phyloP scores from a whole-genome alignment of 2,797 vertebrate genomes.

The Momotus momota region DNA sequence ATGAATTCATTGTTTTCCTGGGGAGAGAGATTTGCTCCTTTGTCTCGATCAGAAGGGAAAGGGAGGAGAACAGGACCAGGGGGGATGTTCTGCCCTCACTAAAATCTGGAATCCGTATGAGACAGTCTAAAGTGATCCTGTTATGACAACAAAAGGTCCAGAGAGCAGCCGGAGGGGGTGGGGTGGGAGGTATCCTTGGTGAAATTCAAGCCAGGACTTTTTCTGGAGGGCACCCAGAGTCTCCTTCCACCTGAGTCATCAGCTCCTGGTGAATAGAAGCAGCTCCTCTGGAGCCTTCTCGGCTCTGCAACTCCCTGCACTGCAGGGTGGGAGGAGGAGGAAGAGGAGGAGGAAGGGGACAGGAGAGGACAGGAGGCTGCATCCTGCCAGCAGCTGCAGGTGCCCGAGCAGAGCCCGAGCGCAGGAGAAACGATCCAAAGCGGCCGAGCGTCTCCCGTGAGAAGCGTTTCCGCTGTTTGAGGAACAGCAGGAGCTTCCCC shows the following conservation, averaged over 20 bases:
- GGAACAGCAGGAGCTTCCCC: not conserved
- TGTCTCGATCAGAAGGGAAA: not conserved
- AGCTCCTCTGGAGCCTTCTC: not conserved
- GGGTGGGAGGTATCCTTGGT: not conserved
- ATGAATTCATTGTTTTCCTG: not conserved
- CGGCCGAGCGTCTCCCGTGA: not conserved
- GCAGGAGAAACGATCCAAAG: not conserved
- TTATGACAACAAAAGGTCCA: not conserved
- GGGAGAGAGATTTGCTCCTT: not conserved
- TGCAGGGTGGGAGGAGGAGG: not conserved
- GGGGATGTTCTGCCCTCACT: not conserved
- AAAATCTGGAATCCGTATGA: not conserved
- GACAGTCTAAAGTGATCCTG: not conserved
- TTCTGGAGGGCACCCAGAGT: slow-evolving; percentile 7
- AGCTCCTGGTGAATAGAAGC: not conserved
- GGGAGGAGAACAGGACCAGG: too few relatives aligned
- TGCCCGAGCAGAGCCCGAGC: not conserved
- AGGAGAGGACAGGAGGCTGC: not conserved
- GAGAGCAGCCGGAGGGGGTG: not conserved
- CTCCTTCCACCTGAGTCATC: slow-evolving; percentile 38
- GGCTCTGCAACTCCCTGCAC: not conserved
- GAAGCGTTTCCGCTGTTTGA: not conserved
- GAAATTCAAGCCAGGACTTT: slow-evolving; percentile 1
- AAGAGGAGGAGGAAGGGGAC: not conserved
- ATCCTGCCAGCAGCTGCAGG: not conserved